Percentiles rank a stretch among this genome's conserved stretches.
Evolutionary conservation across 2,113 vertebrate genomes (phyloP).

Genomic region (Oenanthe oenanthe): DNA sequence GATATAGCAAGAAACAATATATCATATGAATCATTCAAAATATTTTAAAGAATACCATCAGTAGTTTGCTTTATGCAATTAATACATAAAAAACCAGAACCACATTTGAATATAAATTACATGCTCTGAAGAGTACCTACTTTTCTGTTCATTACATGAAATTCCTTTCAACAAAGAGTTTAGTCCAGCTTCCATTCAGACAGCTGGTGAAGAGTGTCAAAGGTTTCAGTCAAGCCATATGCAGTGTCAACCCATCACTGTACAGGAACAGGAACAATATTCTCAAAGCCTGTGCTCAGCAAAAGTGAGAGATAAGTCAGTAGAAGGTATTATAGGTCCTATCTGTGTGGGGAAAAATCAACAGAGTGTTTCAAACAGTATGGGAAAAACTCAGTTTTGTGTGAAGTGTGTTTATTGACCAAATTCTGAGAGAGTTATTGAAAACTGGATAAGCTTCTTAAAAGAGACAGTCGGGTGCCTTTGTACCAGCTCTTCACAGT

Average conservation of each 20-base stretch:
- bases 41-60: not conserved
- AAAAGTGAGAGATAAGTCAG: not conserved
- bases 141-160: not conserved
- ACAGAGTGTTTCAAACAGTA: not conserved
- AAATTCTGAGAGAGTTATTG: not conserved
- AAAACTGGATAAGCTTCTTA: conserved; percentile 27
- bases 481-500: not conserved
- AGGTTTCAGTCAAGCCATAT: not conserved
- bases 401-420: not conserved
- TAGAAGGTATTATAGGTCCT: not conserved
- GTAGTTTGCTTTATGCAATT: not conserved
- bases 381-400: not conserved
- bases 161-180: not conserved
- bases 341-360: not conserved
- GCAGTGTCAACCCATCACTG: not conserved
- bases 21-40: not conserved
- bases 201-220: not conserved
- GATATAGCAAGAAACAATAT: not conserved
- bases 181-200: not conserved
- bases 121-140: not conserved
- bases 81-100: not conserved
- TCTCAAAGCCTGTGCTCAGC: not conserved
- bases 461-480: not conserved
- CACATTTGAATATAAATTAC: not conserved
- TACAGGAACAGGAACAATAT: not conserved